Percentiles rank a stretch among this genome's conserved stretches.
These are phyloP conservation scores for Achroia grisella DNA, from an alignment of 1,140 invertebrate genomes.

Conservation along the genomic window DNA sequence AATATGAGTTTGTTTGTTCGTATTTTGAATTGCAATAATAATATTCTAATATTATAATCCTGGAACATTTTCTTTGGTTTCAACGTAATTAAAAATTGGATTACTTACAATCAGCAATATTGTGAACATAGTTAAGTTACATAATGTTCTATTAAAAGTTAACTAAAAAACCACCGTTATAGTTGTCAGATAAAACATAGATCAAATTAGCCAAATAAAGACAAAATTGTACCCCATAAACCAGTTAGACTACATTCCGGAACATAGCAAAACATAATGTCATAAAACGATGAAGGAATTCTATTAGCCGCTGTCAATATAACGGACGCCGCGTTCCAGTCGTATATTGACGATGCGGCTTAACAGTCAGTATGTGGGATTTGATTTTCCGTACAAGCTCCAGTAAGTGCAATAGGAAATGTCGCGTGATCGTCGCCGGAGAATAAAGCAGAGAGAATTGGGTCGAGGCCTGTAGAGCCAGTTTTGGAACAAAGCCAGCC, in stretches of 20 bases:
- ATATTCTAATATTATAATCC: too few species aligned
- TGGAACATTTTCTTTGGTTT: too few species aligned
- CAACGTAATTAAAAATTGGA: too few species aligned
- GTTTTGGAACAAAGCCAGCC: constrained; percentile 60
- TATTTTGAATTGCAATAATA: too few species aligned
- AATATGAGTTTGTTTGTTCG: too few species aligned
- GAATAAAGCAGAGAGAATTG: constrained; percentile 60
- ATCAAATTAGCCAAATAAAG: constrained; percentile 14
- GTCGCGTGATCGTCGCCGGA: constrained; percentile 36
- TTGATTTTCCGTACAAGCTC: constrained; percentile 38
- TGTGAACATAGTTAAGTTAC: too few species aligned
- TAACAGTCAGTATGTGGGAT: constrained; percentile 39
- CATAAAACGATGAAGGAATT: constrained; percentile 15
- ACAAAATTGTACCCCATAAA: constrained; percentile 11
- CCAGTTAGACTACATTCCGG: neutral
- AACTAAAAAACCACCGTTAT: too few species aligned
- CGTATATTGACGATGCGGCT: constrained; percentile 25
- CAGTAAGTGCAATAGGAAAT: constrained; percentile 49
- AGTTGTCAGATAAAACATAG: too few species aligned
- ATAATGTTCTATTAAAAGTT: too few species aligned
- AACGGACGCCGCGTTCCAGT: constrained; percentile 3
- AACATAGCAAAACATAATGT: neutral
- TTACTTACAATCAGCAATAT: too few species aligned
- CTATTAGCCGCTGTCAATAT: constrained; percentile 14
- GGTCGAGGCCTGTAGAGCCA: constrained; percentile 46